Conservation (phyloP, 2,888 invertebrate species). For the Coremacera marginata region DNA sequence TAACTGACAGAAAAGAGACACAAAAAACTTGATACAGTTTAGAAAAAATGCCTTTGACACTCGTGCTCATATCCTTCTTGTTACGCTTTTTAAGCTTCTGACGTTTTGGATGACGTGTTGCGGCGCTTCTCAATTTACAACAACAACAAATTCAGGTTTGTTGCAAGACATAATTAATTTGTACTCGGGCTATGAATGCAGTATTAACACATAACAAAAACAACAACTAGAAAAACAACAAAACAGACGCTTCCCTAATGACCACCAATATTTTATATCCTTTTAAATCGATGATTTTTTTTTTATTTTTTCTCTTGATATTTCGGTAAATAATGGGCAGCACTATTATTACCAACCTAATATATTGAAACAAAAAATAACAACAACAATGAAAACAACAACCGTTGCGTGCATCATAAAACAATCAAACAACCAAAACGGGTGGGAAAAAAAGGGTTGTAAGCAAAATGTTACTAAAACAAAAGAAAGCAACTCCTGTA, state of each 20-base stretch:
- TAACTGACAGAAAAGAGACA: neutral
- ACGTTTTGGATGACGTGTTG: conserved; percentile 19
- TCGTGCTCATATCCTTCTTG: neutral
- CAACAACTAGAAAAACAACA: conserved; percentile 6
- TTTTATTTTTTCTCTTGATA: neutral
- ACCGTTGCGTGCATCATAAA: conserved; percentile 16
- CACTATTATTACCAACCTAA: neutral
- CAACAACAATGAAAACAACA: neutral
- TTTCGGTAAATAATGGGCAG: conserved; percentile 13
- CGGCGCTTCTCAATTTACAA: neutral
- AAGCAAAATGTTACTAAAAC: neutral
- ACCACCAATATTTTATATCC: conserved; percentile 25
- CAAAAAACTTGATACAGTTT: neutral
- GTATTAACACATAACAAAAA: neutral
- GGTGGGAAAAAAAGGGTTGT: conserved; percentile 1
- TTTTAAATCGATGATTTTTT: neutral
- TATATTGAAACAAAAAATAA: too few relatives aligned
- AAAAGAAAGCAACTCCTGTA: conserved; percentile 4
- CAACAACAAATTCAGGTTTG: neutral
- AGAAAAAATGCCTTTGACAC: neutral
- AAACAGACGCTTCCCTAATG: conserved; percentile 10
- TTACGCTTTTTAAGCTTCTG: neutral
- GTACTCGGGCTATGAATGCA: neutral
- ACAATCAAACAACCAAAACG: neutral
- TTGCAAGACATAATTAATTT: neutral